These are phyloP conservation scores for Dipus sagitta DNA, from an alignment of 2,797 vertebrate species.

Conservation along the genomic window DNA sequence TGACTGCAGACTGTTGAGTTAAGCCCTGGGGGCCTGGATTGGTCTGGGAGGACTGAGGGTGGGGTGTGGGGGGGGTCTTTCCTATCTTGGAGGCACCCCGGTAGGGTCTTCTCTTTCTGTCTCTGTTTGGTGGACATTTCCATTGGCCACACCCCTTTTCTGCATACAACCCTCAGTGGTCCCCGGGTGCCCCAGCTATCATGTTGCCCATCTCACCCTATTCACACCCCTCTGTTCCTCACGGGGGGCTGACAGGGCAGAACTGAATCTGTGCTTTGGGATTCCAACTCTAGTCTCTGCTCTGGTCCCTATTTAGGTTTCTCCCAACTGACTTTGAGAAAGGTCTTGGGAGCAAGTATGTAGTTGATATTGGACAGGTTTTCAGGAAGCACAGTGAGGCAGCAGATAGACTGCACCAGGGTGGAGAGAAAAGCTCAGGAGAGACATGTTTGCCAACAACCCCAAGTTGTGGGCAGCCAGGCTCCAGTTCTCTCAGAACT, in stretches of 20 bases:
- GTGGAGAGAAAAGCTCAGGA: neutral
- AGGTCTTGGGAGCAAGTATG: neutral
- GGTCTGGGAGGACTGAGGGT: neutral
- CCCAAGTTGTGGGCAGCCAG: neutral
- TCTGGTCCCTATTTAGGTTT: fast-evolving
- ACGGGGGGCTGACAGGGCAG: neutral
- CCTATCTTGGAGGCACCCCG: neutral
- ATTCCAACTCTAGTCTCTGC: neutral
- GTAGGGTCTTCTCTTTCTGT: neutral
- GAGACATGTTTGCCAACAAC: too few relatives aligned
- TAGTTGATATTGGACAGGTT: neutral
- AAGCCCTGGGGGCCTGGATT: neutral
- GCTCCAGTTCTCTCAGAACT: neutral
- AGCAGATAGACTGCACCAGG: neutral
- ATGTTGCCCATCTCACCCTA: neutral
- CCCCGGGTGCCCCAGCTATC: neutral
- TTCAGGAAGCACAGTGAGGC: neutral
- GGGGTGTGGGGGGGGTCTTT: too few relatives aligned
- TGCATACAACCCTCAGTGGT: neutral
- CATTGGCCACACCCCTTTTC: neutral
- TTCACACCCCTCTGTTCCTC: neutral
- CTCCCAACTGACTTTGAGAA: neutral
- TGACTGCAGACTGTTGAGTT: neutral
- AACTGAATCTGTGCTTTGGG: neutral
- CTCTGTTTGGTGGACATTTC: neutral